Evolutionary conservation across 2,888 invertebrate genomes (phyloP).

Genomic region (Tromatobia lineatoria): DNA sequence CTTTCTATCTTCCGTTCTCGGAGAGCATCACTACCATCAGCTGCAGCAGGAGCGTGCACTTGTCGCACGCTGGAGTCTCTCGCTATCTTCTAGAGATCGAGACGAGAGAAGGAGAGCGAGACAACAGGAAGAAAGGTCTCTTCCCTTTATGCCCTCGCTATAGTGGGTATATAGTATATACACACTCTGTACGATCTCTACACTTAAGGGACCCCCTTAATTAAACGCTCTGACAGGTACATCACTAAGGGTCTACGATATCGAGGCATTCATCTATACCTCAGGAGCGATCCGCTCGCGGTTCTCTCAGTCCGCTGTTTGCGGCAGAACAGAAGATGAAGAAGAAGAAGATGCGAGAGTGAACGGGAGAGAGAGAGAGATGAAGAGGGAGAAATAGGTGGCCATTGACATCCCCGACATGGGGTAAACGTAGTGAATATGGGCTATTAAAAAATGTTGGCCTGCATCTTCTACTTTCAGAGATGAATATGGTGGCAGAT

Average conservation of each 20-base stretch:
- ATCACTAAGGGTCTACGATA: conserved; percentile 76
- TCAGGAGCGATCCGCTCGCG: conserved; percentile 26
- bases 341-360: conserved; percentile 37
- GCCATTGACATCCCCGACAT: conserved; percentile 4
- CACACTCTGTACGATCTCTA: conserved; percentile 64
- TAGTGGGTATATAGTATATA: conserved; percentile 27
- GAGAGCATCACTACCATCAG: conserved; percentile 5
- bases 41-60: conserved; percentile 23
- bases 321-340: conserved; percentile 60
- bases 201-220: conserved; percentile 81
- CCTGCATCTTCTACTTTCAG: too few species aligned
- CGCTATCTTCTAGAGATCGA: conserved; percentile 38
- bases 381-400: neutral
- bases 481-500: too few species aligned
- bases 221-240: conserved; percentile 83
- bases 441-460: too few species aligned
- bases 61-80: conserved; percentile 16
- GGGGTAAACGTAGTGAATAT: too few species aligned
- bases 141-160: neutral
- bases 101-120: conserved; percentile 4
- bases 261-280: conserved; percentile 51
- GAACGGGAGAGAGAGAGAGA: neutral
- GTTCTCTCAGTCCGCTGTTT: conserved; percentile 27
- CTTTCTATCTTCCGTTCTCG: conserved; percentile 1
- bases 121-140: neutral